A percentile compares a stretch with the other conserved stretches of the same genome.
phyloP scores from a whole-genome alignment of 2,113 vertebrate genomes.

The Anguilla rostrata region DNA sequence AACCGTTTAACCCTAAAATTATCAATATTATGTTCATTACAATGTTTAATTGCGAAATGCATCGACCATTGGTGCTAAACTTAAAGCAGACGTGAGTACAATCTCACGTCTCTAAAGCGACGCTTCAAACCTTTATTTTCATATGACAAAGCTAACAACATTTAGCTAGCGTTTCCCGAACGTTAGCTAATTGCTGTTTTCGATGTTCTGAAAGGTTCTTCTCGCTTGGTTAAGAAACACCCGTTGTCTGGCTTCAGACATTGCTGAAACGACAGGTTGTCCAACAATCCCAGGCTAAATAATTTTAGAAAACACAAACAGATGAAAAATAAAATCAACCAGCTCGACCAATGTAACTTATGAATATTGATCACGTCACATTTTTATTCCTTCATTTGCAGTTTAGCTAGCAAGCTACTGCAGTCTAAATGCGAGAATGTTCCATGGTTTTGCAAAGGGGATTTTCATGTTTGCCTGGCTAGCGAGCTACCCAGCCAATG shows the following conservation, averaged over 20 bases:
- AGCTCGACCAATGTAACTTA: not conserved
- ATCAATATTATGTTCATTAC: not conserved
- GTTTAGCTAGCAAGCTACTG: slow-evolving; percentile 13
- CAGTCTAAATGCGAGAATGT: slow-evolving; percentile 24
- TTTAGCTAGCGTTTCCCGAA: not conserved
- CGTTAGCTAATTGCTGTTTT: not conserved
- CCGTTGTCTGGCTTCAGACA: not conserved
- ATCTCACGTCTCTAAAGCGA: not conserved
- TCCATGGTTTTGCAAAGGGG: not conserved
- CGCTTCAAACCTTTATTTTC: not conserved
- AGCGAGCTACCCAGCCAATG: not conserved
- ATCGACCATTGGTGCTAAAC: not conserved
- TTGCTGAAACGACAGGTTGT: not conserved
- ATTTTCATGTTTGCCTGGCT: not conserved
- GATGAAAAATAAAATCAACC: not conserved
- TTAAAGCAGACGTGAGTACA: not conserved
- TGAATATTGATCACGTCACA: slow-evolving; percentile 20
- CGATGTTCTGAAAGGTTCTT: not conserved
- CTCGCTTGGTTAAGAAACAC: not conserved
- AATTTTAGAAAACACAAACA: slow-evolving; percentile 60
- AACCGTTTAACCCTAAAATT: not conserved
- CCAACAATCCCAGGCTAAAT: slow-evolving; percentile 38
- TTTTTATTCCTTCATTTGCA: slow-evolving; percentile 9
- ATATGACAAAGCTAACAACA: not conserved
- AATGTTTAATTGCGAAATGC: not conserved